Evolutionary conservation across 2,888 invertebrate species (phyloP), one percentile per base, ranked within the genome.

Genomic region (Cheilosia vernalis): DNA sequence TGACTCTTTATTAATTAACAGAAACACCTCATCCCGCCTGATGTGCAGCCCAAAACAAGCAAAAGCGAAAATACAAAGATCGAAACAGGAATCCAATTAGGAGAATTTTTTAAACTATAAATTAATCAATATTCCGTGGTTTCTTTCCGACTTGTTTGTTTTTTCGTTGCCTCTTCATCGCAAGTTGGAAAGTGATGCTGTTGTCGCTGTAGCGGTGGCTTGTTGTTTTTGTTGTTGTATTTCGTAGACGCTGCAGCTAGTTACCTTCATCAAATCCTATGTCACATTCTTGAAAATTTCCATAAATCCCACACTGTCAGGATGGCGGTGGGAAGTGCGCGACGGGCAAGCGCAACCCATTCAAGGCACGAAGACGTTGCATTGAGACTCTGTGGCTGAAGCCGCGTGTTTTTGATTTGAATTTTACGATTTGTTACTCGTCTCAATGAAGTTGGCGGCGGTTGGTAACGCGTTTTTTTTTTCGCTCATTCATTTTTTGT

Each of bases 191-290:
- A 70, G 72, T 66, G 72, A 53, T 51, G 49, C 60, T 64, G 72
- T 42, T 60, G 51, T 58, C 58, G 67, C 33, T 56, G 56, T 17
- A 47, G 69, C 44, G 44, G 63, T 33, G 47, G 47, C 30, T 73
- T 30, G 17, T 47, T 30, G 47, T 21, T 55, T 67, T 51, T 56
- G 63, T 30, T 44, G 6, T 37, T 30, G 55, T 40, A 40, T 67
- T 51, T 56, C 42, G 33, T 44, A 37, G 44, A 61, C 40, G 30
- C 67, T 66, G 60, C 42, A 66, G 74, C 69, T 81, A 85, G 80
- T 76, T 72, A 86, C 86, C 86, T 82, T 82, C 82, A 69, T 86
- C 86, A 86, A 82, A 78, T 73, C 55, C 82, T 53, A 82, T 73
- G 86, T 86, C 86, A 74, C 67, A 78, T 86, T 86, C 86, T 69